Conservation (phyloP, 2,113 vertebrate species). For the Boleophthalmus pectinirostris region DNA sequence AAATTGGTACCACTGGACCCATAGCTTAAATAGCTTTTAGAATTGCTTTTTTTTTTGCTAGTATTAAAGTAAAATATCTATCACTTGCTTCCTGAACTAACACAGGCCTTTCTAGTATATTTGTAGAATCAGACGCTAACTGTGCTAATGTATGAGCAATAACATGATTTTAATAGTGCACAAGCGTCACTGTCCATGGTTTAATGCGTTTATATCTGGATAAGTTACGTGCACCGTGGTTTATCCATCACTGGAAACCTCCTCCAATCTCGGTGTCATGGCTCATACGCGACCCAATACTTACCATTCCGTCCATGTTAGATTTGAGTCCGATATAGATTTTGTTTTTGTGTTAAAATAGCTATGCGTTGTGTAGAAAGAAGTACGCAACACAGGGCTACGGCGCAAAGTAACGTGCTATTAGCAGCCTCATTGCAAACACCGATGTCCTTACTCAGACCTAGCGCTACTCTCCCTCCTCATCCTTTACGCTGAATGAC, state of each 20-base stretch:
- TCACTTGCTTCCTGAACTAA: background rate
- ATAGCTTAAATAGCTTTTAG: no score
- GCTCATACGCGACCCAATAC: slow-evolving; percentile 9
- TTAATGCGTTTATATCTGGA: slow-evolving; percentile 7
- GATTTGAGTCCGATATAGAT: background rate
- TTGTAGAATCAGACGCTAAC: slow-evolving; percentile 5
- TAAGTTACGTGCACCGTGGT: background rate
- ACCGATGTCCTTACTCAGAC: slow-evolving; percentile 23
- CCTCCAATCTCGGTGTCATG: background rate
- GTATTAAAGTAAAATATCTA: background rate
- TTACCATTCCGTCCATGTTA: slow-evolving; percentile 9
- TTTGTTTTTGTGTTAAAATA: background rate
- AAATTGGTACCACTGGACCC: background rate
- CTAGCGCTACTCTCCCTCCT: slow-evolving; percentile 9
- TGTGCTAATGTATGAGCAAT: background rate
- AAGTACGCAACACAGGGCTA: background rate
- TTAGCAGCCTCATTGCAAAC: background rate
- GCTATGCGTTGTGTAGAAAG: background rate
- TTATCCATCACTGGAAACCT: background rate
- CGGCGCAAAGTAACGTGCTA: background rate
- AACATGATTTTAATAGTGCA: background rate
- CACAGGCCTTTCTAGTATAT: slow-evolving; percentile 14
- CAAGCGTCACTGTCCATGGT: background rate
- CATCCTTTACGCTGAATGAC: slow-evolving; percentile 23
- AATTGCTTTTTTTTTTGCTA: no score